Conservation (phyloP, 1,140 invertebrate genomes). For the Campoletis sonorensis region DNA sequence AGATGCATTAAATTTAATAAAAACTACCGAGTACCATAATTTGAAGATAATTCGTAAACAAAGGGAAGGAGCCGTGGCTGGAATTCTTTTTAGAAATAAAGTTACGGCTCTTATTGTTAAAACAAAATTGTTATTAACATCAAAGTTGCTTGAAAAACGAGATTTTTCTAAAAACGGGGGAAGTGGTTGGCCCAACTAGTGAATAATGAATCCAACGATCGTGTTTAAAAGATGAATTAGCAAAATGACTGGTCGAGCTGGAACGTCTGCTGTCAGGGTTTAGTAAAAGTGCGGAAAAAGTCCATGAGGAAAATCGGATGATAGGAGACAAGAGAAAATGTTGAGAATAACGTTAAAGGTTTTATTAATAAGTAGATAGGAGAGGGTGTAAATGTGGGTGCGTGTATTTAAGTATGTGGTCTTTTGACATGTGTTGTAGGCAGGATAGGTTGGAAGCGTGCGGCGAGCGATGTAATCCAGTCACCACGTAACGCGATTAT, state of each 20-base stretch:
- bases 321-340: background rate
- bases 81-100: too few species aligned
- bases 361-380: constrained; percentile 22
- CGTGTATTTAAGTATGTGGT: background rate
- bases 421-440: constrained; percentile 14
- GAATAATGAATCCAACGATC: background rate
- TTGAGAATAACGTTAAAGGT: background rate
- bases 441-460: constrained; percentile 47
- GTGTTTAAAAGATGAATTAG: background rate
- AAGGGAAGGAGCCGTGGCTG: too few species aligned
- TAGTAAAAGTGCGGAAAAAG: background rate
- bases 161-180: too few species aligned
- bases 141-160: too few species aligned
- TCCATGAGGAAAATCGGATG: background rate
- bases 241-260: too few species aligned
- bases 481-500: constrained; percentile 66
- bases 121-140: too few species aligned
- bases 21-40: too few species aligned
- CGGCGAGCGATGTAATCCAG: constrained; percentile 63
- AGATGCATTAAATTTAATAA: too few species aligned
- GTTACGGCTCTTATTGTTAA: too few species aligned
- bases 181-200: too few species aligned
- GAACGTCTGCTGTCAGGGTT: too few species aligned
- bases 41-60: too few species aligned
- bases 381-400: background rate